A percentile compares a stretch with the other conserved stretches of the same genome.
Conservation (phyloP, 2,888 invertebrate species). For the Philonicus albiceps region DNA sequence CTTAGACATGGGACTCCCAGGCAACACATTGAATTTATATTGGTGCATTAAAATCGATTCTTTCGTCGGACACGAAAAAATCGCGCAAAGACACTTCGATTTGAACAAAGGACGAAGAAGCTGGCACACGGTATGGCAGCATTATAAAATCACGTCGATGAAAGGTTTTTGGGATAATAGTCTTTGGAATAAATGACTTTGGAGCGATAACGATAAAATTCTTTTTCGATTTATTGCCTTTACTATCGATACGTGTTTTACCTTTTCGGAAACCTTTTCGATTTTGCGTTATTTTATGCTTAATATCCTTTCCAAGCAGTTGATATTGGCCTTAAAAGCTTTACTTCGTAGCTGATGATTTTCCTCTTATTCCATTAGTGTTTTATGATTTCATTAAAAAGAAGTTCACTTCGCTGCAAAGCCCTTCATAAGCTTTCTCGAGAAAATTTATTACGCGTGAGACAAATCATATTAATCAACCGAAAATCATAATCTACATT, state of each 20-base stretch:
- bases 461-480: too few species aligned
- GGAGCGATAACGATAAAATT: slow-evolving; percentile 28
- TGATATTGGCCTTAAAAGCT: background rate
- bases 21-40: slow-evolving; percentile 44
- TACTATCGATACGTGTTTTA: slow-evolving; percentile 23
- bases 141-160: slow-evolving; percentile 23
- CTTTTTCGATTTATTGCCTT: slow-evolving; percentile 35
- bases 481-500: too few species aligned
- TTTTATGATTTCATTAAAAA: background rate
- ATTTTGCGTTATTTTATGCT: background rate
- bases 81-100: background rate
- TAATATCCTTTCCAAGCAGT: background rate
- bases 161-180: slow-evolving; percentile 31
- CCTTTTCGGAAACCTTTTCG: background rate
- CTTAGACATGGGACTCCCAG: slow-evolving; percentile 16
- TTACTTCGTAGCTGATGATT: background rate
- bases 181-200: slow-evolving; percentile 28
- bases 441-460: background rate
- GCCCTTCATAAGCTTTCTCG: too few species aligned
- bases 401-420: background rate
- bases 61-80: background rate
- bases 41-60: slow-evolving; percentile 44
- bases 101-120: background rate
- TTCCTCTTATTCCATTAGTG: background rate
- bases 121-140: background rate